Evolutionary conservation across 2,113 vertebrate genomes (phyloP).

Genomic region (Cheilinus undulatus): DNA sequence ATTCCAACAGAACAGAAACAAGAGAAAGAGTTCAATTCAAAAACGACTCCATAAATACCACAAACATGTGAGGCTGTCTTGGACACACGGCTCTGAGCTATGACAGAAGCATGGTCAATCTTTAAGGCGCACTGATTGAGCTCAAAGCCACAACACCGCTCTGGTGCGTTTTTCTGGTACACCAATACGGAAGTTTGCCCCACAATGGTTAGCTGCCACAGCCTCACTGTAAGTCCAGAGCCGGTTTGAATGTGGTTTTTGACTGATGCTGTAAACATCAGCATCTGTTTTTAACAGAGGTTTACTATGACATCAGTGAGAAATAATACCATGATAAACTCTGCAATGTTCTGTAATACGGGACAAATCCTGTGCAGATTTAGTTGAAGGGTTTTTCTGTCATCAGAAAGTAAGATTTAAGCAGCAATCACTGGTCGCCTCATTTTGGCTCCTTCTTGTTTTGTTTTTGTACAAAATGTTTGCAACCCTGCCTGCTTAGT

Average conservation of each 20-base stretch:
- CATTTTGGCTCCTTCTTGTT: too few relatives aligned
- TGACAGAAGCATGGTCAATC: slow-evolving; percentile 56
- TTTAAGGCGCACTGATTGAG: slow-evolving; percentile 39
- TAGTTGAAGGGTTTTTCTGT: too few relatives aligned
- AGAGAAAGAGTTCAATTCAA: slow-evolving; percentile 17
- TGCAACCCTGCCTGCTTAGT: too few relatives aligned
- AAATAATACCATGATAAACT: background rate
- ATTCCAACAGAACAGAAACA: slow-evolving; percentile 42
- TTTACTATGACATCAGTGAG: background rate
- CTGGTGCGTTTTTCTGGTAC: slow-evolving; percentile 29
- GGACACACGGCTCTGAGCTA: slow-evolving; percentile 11
- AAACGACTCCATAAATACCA: slow-evolving; percentile 58
- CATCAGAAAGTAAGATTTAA: too few relatives aligned
- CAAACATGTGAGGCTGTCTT: slow-evolving; percentile 50
- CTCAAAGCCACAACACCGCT: slow-evolving; percentile 56
- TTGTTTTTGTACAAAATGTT: too few relatives aligned
- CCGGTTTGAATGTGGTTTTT: slow-evolving; percentile 35
- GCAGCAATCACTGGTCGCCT: too few relatives aligned
- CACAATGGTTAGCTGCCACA: slow-evolving; percentile 37
- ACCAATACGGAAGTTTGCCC: slow-evolving; percentile 40
- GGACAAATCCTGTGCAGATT: too few relatives aligned
- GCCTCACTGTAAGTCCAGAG: slow-evolving; percentile 33
- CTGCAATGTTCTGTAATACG: too few relatives aligned
- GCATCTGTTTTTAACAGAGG: slow-evolving; percentile 17
- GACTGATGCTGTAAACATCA: slow-evolving; percentile 36